A percentile compares a stretch with the other conserved stretches of the same genome.
Conservation (phyloP, 2,888 invertebrate species). For the Ectropis crepuscularia region DNA sequence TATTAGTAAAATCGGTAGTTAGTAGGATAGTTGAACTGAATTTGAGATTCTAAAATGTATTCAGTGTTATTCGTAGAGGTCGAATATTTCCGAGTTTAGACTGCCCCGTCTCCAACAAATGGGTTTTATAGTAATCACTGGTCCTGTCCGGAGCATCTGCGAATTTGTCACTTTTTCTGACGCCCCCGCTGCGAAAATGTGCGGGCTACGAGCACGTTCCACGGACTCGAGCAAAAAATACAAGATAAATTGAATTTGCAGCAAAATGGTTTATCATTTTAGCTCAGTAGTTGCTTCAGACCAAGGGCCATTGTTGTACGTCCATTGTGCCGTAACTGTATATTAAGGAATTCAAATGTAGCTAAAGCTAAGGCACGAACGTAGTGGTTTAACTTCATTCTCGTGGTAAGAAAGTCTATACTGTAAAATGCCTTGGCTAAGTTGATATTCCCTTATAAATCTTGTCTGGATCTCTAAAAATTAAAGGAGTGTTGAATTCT, state of each 20-base stretch:
- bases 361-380: no score
- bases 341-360: no score
- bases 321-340: no score
- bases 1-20: no score
- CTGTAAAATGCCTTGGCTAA: no score
- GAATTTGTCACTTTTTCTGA: conserved; percentile 49
- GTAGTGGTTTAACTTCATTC: no score
- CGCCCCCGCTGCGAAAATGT: conserved; percentile 29
- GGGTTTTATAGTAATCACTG: conserved; percentile 49
- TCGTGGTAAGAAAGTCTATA: no score
- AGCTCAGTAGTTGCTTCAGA: conserved; percentile 6
- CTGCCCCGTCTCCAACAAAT: conserved; percentile 42
- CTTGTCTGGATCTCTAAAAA: no score
- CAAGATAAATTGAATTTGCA: conserved; percentile 32
- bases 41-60: conserved; percentile 12
- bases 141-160: conserved; percentile 46
- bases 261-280: conserved; percentile 17
- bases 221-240: conserved; percentile 33
- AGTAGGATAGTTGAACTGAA: no score
- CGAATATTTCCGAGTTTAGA: conserved; percentile 39
- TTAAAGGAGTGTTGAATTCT: no score
- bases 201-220: conserved; percentile 36
- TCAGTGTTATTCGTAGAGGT: conserved; percentile 43
- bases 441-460: no score
- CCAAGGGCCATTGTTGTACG: no score